phyloP scores from a whole-genome alignment of 2,797 vertebrate species.

The Ibycter americanus region DNA sequence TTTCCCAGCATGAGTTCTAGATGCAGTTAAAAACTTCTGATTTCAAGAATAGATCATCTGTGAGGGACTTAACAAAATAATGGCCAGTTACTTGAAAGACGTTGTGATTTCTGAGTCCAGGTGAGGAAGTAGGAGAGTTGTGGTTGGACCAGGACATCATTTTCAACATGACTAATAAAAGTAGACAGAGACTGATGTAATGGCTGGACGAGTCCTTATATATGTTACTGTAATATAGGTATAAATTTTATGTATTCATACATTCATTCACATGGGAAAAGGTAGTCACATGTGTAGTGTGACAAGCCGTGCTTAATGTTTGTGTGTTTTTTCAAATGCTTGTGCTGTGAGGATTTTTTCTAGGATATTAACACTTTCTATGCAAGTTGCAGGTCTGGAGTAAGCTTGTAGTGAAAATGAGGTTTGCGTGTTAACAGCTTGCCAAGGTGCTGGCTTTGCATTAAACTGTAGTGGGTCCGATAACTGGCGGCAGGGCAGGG shows the following conservation, averaged over 20 bases:
- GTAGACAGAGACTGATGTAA: background rate
- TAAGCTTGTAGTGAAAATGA: background rate
- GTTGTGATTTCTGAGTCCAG: background rate
- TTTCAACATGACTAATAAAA: background rate
- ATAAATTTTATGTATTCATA: background rate
- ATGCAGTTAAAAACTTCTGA: background rate
- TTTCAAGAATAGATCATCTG: background rate
- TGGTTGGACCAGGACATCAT: background rate
- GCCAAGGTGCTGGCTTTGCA: background rate
- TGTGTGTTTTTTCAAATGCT: background rate
- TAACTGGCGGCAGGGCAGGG: background rate
- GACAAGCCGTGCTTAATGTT: background rate
- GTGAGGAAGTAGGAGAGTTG: background rate
- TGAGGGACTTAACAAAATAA: background rate
- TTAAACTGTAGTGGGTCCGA: background rate
- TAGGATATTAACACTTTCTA: background rate
- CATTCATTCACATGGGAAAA: background rate
- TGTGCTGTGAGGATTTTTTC: background rate
- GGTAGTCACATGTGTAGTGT: background rate
- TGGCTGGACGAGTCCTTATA: background rate
- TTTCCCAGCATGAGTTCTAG: background rate
- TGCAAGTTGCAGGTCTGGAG: background rate
- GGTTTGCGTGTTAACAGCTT: background rate
- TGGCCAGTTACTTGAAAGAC: background rate
- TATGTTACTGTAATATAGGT: background rate